Base-by-base conservation (phyloP, 2,888 invertebrate species). In the Embidobia sp. region DNA sequence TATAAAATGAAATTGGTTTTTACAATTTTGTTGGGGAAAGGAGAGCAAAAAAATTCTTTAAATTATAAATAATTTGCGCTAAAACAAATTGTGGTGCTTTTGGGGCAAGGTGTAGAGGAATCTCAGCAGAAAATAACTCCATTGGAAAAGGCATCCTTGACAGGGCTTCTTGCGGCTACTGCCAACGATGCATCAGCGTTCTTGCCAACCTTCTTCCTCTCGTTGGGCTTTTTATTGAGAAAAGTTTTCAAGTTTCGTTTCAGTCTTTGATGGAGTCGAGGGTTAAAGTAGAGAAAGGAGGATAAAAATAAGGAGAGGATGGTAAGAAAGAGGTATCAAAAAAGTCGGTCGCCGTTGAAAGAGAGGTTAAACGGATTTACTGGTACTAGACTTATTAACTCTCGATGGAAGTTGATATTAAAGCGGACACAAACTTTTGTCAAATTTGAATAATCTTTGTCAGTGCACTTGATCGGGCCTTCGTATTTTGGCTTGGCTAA, bases 321-420 rank as follows among this genome's bases (percentile, higher is more conserved):
- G n/a, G 37, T 10, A 16, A 19, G 40, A 22, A 61, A 49, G 59
- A 42, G 42, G 61, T 35, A 31, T 51, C 18, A 46, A 29, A 49
- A 51, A 72, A 59, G 29, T 55, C 31, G 22, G 42, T 18, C 31
- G 63, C 27, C 13, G 44, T 11, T 55, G 55, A 33, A 73, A 67
- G 70, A 77, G 64, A 79, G 82, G 83, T 85, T 84, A 84, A 83
- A 80, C 77, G 84, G 85, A 87, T 87, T 87, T 87, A 87, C 85
- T 84, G 82, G 82, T 83, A 84, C 82, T 83, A 83, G 85, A 86
- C 86, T 86, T 87, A 87, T 87, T 87, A 87, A 87, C 86, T 86
- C 84, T 79, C 81, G 79, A 85, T 85, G 82, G 82, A 84, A 88
- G 85, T 86, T 86, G 85, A 88, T 87, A 87, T 86, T 86, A 86